Base-by-base conservation (phyloP, 2,113 vertebrate genomes). In the Callopanchax toddi region DNA sequence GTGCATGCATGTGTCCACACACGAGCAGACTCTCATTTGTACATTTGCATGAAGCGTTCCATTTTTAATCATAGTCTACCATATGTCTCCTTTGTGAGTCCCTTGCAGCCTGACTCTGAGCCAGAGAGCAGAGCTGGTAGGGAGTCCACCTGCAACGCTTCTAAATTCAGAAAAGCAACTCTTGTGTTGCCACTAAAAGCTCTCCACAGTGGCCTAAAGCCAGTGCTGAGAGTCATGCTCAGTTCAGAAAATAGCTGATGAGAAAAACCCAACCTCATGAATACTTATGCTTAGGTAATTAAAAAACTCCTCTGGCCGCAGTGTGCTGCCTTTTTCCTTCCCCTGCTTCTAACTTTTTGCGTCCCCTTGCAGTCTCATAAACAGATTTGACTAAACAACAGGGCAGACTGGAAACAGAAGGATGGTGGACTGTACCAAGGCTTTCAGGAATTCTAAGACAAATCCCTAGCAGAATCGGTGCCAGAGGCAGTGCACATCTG, bases 401-500 rank as follows among this genome's bases (percentile, higher is more conserved):
- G 46, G 75, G 39, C 62, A 76, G 71, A 62, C 61, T 73, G 67
- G 51, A 26, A 67, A 64, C 60, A 76, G 74, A 67, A 67, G 66
- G 65, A 64, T 15, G 23, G 57, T 22, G 18, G 54, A 80, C 45
- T 12, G 23, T 20, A 68, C 37, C 48, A 13, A 75, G 59, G 46
- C 65, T 74, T 60, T 71, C 63, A 54, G 42, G 20, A 48, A 68
- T 64, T 73, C 63, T 54, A 62, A 70, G 57, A 75, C 67, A 83
- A 79, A 79, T 69, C 70, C 61, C 50, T 74, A 63, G 78, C 66
- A 69, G 67, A 85, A 78, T 74, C 81, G 86, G 81, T 61, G 78
- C 86, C 82, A 67, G 76, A 74, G 81, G 77, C 83, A 67, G 61
- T 29, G 51, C 79, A 83, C 88, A 89, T 89, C 86, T 89, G 88